Conservation (phyloP, 2,888 invertebrate species). For the Ophion ellenae region DNA sequence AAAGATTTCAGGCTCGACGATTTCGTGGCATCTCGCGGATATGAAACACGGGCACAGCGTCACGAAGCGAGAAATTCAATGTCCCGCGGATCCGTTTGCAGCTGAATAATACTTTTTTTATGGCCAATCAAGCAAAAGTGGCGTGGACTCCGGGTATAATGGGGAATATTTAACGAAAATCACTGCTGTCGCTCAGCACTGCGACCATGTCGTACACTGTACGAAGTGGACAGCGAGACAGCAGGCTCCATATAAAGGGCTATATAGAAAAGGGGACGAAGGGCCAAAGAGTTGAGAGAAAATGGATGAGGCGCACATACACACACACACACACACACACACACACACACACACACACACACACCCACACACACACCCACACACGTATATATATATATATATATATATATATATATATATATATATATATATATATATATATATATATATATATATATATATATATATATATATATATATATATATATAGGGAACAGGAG, state of each 20-base stretch:
- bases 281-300: neutral
- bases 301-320: neutral
- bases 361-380: too few relatives aligned
- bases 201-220: neutral
- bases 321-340: too few relatives aligned
- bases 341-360: too few relatives aligned
- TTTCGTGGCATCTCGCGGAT: neutral
- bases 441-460: too few relatives aligned
- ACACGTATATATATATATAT: too few relatives aligned
- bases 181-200: slow-evolving; percentile 31
- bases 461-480: neutral
- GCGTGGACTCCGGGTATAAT: neutral
- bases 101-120: slow-evolving; percentile 21
- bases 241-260: neutral
- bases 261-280: neutral
- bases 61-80: slow-evolving; percentile 1
- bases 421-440: too few relatives aligned
- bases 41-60: neutral
- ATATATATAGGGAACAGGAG: slow-evolving; percentile 13
- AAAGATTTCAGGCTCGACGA: too few relatives aligned
- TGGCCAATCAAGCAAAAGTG: slow-evolving; percentile 13
- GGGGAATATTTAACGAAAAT: slow-evolving; percentile 18
- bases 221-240: slow-evolving; percentile 26
- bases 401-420: too few relatives aligned
- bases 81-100: neutral